phyloP scores from a whole-genome alignment of 2,797 vertebrate species.

The Pseudochaenichthys georgianus region DNA sequence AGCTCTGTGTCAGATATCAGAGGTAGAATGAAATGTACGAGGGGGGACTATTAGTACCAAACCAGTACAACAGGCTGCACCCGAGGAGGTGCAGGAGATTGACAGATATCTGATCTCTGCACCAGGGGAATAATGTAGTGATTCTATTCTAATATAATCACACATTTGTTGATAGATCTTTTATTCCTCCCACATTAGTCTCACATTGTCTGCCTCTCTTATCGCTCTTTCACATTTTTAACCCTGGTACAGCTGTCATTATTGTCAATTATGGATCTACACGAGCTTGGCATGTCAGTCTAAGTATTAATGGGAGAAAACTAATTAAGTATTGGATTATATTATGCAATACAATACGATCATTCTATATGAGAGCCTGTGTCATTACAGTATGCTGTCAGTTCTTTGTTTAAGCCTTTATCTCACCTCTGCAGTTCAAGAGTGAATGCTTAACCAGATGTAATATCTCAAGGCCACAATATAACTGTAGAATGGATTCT shows the following conservation, averaged over 20 bases:
- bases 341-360: not conserved
- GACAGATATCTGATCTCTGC: slow-evolving; percentile 33
- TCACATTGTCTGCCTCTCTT: slow-evolving; percentile 1
- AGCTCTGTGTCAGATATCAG: slow-evolving; percentile 73
- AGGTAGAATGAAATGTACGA: slow-evolving; percentile 54
- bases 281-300: not conserved
- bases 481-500: not conserved
- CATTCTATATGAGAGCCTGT: not conserved
- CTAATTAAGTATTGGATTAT: slow-evolving; percentile 5
- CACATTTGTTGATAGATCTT: slow-evolving; percentile 5
- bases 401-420: slow-evolving; percentile 4
- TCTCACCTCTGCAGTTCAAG: not conserved
- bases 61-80: slow-evolving; percentile 30
- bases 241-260: not conserved
- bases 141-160: slow-evolving; percentile 38
- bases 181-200: not conserved
- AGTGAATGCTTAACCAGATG: slow-evolving; percentile 15
- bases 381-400: slow-evolving; percentile 4
- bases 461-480: slow-evolving; percentile 11
- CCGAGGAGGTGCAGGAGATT: slow-evolving; percentile 17
- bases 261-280: slow-evolving; percentile 21
- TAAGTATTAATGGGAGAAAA: slow-evolving; percentile 17
- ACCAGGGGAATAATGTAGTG: slow-evolving; percentile 17
- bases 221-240: slow-evolving; percentile 1
- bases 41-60: slow-evolving; percentile 47